A percentile compares a stretch with the other conserved stretches of the same genome.
Evolutionary conservation across 1,140 invertebrate species (phyloP).

Genomic region (Laupala kohalensis): DNA sequence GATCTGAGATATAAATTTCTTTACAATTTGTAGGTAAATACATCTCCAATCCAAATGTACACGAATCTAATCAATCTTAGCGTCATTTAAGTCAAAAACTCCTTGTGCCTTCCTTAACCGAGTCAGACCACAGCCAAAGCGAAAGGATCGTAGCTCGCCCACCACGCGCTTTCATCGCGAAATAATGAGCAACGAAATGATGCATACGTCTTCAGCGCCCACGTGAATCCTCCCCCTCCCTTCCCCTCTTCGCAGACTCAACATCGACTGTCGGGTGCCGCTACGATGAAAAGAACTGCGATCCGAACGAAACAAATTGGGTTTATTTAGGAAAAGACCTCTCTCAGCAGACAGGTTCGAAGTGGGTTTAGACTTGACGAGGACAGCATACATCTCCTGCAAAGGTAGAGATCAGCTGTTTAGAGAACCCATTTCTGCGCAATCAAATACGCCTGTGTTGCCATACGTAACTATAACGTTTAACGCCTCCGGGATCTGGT

Average conservation of each 20-base stretch:
- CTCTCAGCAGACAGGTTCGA: neutral
- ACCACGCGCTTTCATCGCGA: neutral
- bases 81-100: too few relatives aligned
- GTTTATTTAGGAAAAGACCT: neutral
- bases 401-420: neutral
- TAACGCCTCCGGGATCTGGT: neutral
- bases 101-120: too few relatives aligned
- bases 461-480: neutral
- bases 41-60: too few relatives aligned
- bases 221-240: too few relatives aligned
- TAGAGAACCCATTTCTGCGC: neutral
- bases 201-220: neutral
- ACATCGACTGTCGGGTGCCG: neutral
- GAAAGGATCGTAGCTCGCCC: too few relatives aligned
- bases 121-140: too few relatives aligned
- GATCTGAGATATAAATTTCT: too few relatives aligned
- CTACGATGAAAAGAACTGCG: neutral
- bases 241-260: too few relatives aligned
- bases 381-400: neutral
- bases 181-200: neutral
- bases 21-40: too few relatives aligned
- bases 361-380: neutral
- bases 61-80: too few relatives aligned
- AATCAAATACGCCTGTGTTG: neutral
- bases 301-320: neutral